These are phyloP conservation scores for Mesorhabditis spiculigera DNA, from an alignment of 2,888 invertebrate genomes.

Conservation along the genomic window DNA sequence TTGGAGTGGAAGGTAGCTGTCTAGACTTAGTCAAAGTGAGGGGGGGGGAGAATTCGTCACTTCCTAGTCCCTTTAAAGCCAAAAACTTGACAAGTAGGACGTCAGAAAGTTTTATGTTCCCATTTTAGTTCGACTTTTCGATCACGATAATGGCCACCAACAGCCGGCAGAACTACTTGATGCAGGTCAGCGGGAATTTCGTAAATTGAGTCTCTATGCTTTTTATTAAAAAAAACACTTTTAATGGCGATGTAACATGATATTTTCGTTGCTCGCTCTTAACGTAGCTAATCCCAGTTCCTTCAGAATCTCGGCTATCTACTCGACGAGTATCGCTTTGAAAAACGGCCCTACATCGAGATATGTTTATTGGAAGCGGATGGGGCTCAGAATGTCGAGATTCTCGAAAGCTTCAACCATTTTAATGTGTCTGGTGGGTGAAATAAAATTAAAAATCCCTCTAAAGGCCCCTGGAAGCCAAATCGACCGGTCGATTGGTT, in stretches of 20 bases:
- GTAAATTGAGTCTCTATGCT: neutral
- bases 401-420: neutral
- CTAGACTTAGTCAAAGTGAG: too few relatives aligned
- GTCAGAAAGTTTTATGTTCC: neutral
- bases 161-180: neutral
- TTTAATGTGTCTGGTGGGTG: constrained; percentile 1
- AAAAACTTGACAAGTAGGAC: too few relatives aligned
- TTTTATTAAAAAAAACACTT: neutral
- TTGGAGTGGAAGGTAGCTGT: too few relatives aligned
- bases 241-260: neutral
- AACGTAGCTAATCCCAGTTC: neutral
- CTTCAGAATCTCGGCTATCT: constrained; percentile 4
- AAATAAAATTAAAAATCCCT: neutral
- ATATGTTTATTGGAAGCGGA: neutral
- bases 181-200: neutral
- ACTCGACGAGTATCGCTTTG: neutral
- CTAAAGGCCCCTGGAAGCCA: too few relatives aligned
- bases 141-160: neutral
- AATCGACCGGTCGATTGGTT: too few relatives aligned
- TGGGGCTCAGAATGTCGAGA: neutral
- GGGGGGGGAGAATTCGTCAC: too few relatives aligned
- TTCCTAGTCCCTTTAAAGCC: too few relatives aligned
- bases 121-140: constrained; percentile 4
- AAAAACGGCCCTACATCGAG: neutral
- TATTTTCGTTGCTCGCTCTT: neutral